Evolutionary conservation across 1,140 invertebrate species (phyloP), one percentile per base, ranked within the genome.

Genomic region (Calliopsis andreniformis): DNA sequence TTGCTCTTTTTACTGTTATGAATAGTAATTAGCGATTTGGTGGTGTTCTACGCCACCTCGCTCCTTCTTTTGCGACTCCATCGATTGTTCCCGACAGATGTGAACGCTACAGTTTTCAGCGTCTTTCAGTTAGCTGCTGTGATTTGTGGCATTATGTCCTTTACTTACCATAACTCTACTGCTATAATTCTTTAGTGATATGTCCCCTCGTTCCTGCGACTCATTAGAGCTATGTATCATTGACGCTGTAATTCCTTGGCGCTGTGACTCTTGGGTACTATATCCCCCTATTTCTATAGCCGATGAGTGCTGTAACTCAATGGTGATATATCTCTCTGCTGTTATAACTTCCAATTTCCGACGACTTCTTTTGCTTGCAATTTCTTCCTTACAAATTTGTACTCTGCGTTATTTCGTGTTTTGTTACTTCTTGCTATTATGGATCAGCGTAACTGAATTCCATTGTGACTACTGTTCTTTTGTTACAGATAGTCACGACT

Each of bases 401-500:
- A 8, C 39, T 42, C 5, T 1, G n/a, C n/a, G n/a, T n/a, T n/a
- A n/a, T n/a, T n/a, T n/a, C n/a, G n/a, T n/a, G n/a, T n/a, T n/a
- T n/a, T 32, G 16, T 30, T 30, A 55, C 16, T 55, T 28, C 16
- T 30, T 32, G 28, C 12, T 55, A 55, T 18, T 18, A 30, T 55
- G 32, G 12, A 28, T 25, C 51, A 53, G 25, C 51, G n/a, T 55
- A 55, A 55, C 18, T 55, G 23, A 55, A 55, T 55, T 55, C 53
- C 12, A 28, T 16, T n/a, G 16, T 53, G n/a, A n/a, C n/a, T n/a
- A n/a, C n/a, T n/a, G n/a, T n/a, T n/a, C n/a, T n/a, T n/a, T n/a
- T n/a, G n/a, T n/a, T n/a, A n/a, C n/a, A n/a, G n/a, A n/a, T n/a
- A n/a, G n/a, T n/a, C n/a, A n/a, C n/a, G n/a, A n/a, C n/a, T n/a